These are phyloP conservation scores for Oreohelix idahoensis DNA, from an alignment of 1,140 invertebrate species.

Conservation along the genomic window DNA sequence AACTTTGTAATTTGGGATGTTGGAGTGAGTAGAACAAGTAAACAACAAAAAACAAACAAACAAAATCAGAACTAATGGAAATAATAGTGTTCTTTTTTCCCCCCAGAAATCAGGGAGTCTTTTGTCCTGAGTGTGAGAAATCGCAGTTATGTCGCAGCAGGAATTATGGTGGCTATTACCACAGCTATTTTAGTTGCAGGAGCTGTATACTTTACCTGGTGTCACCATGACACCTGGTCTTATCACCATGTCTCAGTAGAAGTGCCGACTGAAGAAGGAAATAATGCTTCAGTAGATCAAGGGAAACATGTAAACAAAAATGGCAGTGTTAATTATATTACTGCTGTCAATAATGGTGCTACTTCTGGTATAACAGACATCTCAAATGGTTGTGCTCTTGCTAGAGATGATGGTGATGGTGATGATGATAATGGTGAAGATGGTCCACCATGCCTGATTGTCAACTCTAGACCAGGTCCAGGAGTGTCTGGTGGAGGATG, in stretches of 20 bases:
- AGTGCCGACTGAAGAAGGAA: background rate
- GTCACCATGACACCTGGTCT: conserved; percentile 38
- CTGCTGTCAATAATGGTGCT: too few species aligned
- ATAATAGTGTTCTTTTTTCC: background rate
- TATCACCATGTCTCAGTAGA: background rate
- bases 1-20: too few species aligned
- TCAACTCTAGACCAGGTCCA: too few species aligned
- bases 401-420: background rate
- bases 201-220: conserved; percentile 43
- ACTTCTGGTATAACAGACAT: background rate
- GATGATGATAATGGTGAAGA: too few species aligned
- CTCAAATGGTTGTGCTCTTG: background rate
- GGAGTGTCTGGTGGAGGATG: too few species aligned
- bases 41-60: too few species aligned
- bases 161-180: conserved; percentile 39
- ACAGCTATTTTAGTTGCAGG: conserved; percentile 42
- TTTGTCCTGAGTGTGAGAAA: conserved; percentile 40
- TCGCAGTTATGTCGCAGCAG: conserved; percentile 41
- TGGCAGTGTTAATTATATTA: too few species aligned
- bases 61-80: too few species aligned
- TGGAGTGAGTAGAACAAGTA: too few species aligned
- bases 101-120: conserved; percentile 41
- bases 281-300: too few species aligned
- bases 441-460: too few species aligned
- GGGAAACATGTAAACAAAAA: too few species aligned